These are phyloP conservation scores for Pristionchus arcanus DNA, from an alignment of 2,888 invertebrate genomes.

Conservation along the genomic window DNA sequence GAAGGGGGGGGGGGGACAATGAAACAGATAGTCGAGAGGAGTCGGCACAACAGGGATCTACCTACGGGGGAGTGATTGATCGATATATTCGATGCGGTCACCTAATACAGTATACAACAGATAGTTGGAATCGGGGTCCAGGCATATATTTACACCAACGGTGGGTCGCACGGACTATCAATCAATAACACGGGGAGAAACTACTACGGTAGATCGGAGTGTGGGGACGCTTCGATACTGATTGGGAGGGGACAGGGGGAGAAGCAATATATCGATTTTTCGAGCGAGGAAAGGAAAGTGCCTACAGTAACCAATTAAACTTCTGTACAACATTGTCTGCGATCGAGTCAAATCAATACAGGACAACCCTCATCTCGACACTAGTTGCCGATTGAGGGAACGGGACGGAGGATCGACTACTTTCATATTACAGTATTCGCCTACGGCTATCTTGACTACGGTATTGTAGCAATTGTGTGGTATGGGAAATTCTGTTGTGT, in stretches of 20 bases:
- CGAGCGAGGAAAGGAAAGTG: conserved; percentile 38
- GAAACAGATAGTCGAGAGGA: conserved; percentile 9
- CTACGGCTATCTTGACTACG: conserved; percentile 51
- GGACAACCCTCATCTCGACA: neutral
- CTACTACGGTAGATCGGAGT: conserved; percentile 41
- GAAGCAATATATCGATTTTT: conserved; percentile 29
- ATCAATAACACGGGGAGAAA: neutral
- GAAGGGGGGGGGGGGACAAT: neutral
- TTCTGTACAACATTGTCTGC: conserved; percentile 52
- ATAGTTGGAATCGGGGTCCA: conserved; percentile 30
- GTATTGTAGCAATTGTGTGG: neutral
- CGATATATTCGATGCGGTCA: neutral
- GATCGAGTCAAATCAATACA: conserved; percentile 46
- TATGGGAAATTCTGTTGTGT: neutral
- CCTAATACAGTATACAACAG: conserved; percentile 51
- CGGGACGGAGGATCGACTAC: conserved; percentile 16
- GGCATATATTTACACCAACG: conserved; percentile 48
- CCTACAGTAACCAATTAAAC: conserved; percentile 43
- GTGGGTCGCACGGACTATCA: conserved; percentile 13
- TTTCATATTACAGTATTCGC: conserved; percentile 49
- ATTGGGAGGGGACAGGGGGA: neutral
- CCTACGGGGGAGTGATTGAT: neutral
- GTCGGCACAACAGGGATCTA: conserved; percentile 1
- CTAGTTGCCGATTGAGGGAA: conserved; percentile 11
- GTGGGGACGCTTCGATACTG: conserved; percentile 8